These are phyloP conservation scores for Protophormia terraenovae DNA, from an alignment of 2,888 invertebrate genomes.

Conservation along the genomic window DNA sequence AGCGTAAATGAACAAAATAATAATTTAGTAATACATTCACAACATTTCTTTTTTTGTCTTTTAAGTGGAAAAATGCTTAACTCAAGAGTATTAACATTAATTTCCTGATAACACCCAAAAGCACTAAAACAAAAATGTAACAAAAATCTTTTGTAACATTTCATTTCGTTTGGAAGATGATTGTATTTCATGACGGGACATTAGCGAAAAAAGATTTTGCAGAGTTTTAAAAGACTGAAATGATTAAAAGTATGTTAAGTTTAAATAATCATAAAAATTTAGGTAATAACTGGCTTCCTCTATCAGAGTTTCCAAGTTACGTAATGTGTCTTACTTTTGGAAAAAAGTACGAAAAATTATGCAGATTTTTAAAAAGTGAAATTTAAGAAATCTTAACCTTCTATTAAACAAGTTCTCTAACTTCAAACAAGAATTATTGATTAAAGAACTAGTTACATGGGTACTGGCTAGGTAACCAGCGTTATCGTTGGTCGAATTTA, in stretches of 20 bases:
- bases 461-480: too few species aligned
- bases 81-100: slow-evolving; percentile 51
- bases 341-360: too few species aligned
- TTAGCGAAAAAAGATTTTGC: neutral
- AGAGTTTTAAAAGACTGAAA: neutral
- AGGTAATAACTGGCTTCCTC: too few species aligned
- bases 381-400: too few species aligned
- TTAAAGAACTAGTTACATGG: too few species aligned
- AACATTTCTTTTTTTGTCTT: neutral
- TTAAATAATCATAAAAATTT: too few species aligned
- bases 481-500: too few species aligned
- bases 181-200: slow-evolving; percentile 39
- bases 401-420: too few species aligned
- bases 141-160: slow-evolving; percentile 48
- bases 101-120: slow-evolving; percentile 56
- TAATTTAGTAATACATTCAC: slow-evolving; percentile 39
- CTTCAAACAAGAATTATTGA: too few species aligned
- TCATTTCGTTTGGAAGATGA: slow-evolving; percentile 46
- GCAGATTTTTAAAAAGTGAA: too few species aligned
- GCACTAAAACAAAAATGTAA: neutral
- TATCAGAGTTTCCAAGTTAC: too few species aligned
- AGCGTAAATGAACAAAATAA: slow-evolving; percentile 32
- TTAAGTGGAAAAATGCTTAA: slow-evolving; percentile 47
- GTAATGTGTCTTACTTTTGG: too few species aligned
- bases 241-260: neutral